A percentile compares a stretch with the other conserved stretches of the same genome.
phyloP scores from a whole-genome alignment of 2,113 vertebrate species.

The Pachyramphus minor region DNA sequence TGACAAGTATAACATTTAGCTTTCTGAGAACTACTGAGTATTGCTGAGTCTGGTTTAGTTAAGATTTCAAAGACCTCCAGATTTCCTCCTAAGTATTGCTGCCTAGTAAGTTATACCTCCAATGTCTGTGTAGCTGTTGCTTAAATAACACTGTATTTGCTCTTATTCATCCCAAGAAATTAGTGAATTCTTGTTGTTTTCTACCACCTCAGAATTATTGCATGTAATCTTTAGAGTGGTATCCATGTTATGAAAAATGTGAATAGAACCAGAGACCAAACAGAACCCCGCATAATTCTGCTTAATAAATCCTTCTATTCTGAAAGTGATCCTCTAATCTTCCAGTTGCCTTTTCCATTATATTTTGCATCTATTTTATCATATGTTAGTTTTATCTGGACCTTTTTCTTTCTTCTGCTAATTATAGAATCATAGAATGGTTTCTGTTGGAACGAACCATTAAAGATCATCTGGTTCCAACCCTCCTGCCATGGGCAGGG shows the following conservation, averaged over 20 bases:
- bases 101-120: not conserved
- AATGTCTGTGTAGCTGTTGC: not conserved
- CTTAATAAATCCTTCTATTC: not conserved
- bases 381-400: not conserved
- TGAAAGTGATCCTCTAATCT: not conserved
- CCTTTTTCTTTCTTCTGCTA: not conserved
- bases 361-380: not conserved
- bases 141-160: not conserved
- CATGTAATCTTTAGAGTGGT: not conserved
- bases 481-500: not conserved
- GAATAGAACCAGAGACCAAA: not conserved
- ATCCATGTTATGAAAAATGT: not conserved
- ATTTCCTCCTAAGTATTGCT: not conserved
- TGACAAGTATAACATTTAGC: not conserved
- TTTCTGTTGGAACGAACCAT: not conserved
- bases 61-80: not conserved
- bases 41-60: not conserved
- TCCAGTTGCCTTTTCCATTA: not conserved
- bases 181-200: not conserved
- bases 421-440: not conserved
- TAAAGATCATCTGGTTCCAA: not conserved
- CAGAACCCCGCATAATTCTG: not conserved
- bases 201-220: not conserved
- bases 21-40: not conserved
- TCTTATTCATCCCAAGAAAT: not conserved